These are phyloP conservation scores for Callyntrura guangdongensis DNA, from an alignment of 2,888 invertebrate species.

Conservation along the genomic window DNA sequence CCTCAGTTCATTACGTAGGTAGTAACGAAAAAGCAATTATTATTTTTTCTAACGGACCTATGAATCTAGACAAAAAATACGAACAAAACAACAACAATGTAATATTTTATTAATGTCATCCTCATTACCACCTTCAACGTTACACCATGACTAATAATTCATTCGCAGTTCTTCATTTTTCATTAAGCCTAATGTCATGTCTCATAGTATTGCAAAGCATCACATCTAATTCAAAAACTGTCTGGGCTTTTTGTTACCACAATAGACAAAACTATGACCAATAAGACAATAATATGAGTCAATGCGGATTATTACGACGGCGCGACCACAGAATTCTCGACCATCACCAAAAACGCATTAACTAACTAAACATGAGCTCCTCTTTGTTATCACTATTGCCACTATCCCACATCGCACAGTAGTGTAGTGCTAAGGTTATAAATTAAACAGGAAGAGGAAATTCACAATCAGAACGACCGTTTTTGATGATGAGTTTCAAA, in stretches of 20 bases:
- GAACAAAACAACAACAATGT: slow-evolving; percentile 14
- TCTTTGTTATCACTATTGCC: background rate
- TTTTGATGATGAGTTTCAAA: slow-evolving; percentile 48
- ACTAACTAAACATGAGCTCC: background rate
- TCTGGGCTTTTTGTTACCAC: background rate
- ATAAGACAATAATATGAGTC: background rate
- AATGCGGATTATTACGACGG: background rate
- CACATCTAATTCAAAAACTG: background rate
- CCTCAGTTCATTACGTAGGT: background rate
- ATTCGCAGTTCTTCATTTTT: slow-evolving; percentile 21
- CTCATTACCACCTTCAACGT: slow-evolving; percentile 5
- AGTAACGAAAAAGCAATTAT: background rate
- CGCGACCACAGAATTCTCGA: background rate
- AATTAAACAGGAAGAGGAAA: slow-evolving; percentile 76
- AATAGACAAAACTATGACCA: background rate
- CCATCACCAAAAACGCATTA: background rate
- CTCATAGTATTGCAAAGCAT: background rate
- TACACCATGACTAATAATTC: slow-evolving; percentile 5
- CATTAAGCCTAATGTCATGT: background rate
- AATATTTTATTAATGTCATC: slow-evolving; percentile 26
- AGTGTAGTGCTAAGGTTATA: slow-evolving; percentile 7
- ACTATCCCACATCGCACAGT: background rate
- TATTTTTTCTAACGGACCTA: background rate
- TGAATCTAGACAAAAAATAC: slow-evolving; percentile 4
- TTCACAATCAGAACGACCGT: slow-evolving; percentile 65